Conservation (phyloP, 1,140 invertebrate species). For the Caerostris darwini region DNA sequence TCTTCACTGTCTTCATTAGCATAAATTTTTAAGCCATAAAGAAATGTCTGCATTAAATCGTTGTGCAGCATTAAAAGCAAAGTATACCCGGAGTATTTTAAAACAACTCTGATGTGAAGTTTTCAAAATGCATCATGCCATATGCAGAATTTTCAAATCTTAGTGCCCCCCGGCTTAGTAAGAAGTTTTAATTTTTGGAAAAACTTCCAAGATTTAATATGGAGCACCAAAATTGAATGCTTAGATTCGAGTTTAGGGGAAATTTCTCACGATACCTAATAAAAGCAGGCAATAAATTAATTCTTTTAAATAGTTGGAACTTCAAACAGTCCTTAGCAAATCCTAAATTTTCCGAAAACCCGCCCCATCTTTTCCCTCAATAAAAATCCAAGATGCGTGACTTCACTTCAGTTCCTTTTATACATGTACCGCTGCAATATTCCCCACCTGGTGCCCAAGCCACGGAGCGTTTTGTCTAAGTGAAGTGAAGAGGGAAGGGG, state of each 20-base stretch:
- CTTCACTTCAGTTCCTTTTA: conserved; percentile 69
- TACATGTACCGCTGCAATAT: conserved; percentile 68
- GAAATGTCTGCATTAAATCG: no score
- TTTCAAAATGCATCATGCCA: no score
- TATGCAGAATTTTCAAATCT: no score
- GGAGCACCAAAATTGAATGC: not conserved
- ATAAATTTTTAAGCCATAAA: no score
- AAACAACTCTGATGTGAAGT: no score
- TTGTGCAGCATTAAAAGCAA: no score
- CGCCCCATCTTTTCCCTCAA: not conserved
- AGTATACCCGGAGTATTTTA: no score
- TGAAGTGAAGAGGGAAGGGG: conserved; percentile 27
- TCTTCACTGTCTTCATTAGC: no score
- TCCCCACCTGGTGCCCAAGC: conserved; percentile 59
- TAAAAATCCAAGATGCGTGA: conserved; percentile 62
- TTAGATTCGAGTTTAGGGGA: not conserved
- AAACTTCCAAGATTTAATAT: not conserved
- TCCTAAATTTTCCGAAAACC: not conserved
- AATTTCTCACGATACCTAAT: not conserved
- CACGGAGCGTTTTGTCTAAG: conserved; percentile 70
- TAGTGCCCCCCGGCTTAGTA: no score
- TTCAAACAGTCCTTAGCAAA: not conserved
- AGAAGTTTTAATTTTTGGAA: no score
- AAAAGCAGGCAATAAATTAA: not conserved
- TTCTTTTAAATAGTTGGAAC: not conserved